These are phyloP conservation scores for Habroteleia sp. DNA, from an alignment of 2,888 invertebrate species.

Conservation along the genomic window DNA sequence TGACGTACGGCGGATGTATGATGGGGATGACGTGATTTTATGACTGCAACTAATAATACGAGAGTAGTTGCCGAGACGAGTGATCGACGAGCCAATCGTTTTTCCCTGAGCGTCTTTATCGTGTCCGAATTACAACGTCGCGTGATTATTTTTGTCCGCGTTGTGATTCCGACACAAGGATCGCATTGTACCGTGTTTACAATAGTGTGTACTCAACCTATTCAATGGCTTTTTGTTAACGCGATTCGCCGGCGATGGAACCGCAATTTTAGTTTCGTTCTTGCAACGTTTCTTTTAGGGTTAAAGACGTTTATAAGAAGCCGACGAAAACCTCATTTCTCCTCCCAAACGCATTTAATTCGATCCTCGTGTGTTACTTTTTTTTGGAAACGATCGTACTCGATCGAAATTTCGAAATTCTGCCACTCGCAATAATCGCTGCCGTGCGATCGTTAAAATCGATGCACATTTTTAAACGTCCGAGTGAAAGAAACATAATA, in stretches of 20 bases:
- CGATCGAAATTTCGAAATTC: too few relatives aligned
- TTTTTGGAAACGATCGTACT: too few relatives aligned
- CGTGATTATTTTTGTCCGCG: conserved; percentile 17
- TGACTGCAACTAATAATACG: conserved; percentile 15
- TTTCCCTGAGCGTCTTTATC: neutral
- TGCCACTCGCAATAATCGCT: too few relatives aligned
- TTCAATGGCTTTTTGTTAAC: conserved; percentile 12
- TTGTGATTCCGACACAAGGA: conserved; percentile 17
- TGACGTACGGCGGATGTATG: conserved; percentile 62
- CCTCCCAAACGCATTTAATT: too few relatives aligned
- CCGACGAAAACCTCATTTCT: too few relatives aligned
- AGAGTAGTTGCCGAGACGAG: neutral
- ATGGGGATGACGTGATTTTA: conserved; percentile 70
- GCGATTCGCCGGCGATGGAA: too few relatives aligned
- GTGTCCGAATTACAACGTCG: conserved; percentile 8
- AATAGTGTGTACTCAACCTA: conserved; percentile 22
- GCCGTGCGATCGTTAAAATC: neutral
- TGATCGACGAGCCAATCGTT: neutral
- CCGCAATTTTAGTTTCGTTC: too few relatives aligned
- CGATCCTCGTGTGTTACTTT: too few relatives aligned
- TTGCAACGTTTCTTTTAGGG: too few relatives aligned
- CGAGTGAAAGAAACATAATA: too few relatives aligned
- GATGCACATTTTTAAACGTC: too few relatives aligned
- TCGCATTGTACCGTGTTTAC: conserved; percentile 8
- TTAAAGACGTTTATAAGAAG: too few relatives aligned